Conservation (phyloP, 2,888 invertebrate genomes). For the Scaptomyza polygonia region DNA sequence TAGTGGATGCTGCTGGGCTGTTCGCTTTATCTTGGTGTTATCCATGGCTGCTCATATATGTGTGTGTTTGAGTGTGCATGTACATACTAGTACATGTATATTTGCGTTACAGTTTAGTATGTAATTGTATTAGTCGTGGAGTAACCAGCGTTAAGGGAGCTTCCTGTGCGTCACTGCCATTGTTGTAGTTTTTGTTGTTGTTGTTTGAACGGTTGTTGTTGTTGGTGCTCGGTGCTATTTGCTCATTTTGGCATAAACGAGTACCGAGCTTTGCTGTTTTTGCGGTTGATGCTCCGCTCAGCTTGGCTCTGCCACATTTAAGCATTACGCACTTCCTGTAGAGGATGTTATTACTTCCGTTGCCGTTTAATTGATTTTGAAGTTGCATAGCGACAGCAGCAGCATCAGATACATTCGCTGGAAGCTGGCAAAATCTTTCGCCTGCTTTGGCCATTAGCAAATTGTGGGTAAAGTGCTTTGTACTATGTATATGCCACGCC, state of each 20-base stretch:
- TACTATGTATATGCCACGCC: constrained; percentile 22
- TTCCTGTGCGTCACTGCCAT: constrained; percentile 56
- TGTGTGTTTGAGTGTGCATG: neutral
- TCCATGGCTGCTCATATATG: neutral
- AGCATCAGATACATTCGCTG: neutral
- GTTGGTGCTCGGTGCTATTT: constrained; percentile 20
- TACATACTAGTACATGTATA: neutral
- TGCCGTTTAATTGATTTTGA: constrained; percentile 80
- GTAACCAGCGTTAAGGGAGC: constrained; percentile 62
- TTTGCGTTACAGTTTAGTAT: constrained; percentile 45
- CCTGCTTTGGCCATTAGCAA: constrained; percentile 70
- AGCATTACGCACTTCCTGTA: constrained; percentile 76
- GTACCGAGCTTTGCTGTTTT: constrained; percentile 62
- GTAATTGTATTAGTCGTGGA: constrained; percentile 73
- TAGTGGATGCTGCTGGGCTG: constrained; percentile 1
- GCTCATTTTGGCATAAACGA: constrained; percentile 64
- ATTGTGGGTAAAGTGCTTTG: constrained; percentile 76
- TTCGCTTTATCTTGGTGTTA: constrained; percentile 40
- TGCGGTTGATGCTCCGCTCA: constrained; percentile 49
- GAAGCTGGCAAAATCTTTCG: constrained; percentile 46
- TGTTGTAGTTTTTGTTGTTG: constrained; percentile 30
- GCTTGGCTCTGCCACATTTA: constrained; percentile 60
- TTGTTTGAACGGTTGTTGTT: constrained; percentile 22
- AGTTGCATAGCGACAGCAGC: constrained; percentile 56
- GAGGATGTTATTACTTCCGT: constrained; percentile 79